Percentiles rank a stretch among this genome's conserved stretches.
phyloP scores from a whole-genome alignment of 2,113 vertebrate species.

The Microtus oregoni region DNA sequence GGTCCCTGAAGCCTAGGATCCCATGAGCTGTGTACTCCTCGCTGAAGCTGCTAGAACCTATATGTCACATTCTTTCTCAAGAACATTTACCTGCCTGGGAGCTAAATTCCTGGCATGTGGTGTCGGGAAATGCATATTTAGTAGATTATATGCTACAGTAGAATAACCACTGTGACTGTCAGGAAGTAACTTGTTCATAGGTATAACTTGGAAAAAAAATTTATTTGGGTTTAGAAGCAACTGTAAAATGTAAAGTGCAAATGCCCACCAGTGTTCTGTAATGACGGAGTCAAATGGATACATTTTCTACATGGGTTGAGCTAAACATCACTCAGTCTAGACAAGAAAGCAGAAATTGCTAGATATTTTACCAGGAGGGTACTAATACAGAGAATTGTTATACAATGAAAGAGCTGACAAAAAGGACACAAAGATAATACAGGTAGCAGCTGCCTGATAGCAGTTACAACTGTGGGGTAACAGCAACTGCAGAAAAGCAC shows the following conservation, averaged over 20 bases:
- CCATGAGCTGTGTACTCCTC: neutral
- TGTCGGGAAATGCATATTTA: neutral
- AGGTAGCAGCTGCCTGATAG: neutral
- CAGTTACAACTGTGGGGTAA: neutral
- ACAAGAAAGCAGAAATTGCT: neutral
- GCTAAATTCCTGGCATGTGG: neutral
- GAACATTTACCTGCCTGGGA: neutral
- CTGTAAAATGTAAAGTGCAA: neutral
- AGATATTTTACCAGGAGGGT: neutral
- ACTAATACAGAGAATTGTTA: neutral
- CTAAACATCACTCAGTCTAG: neutral
- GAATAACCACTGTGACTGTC: neutral
- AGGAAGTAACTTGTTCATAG: neutral
- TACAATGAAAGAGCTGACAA: neutral
- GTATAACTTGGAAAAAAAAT: neutral
- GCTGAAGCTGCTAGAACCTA: neutral
- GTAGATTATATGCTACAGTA: neutral
- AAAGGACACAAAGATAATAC: neutral
- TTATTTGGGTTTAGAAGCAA: neutral
- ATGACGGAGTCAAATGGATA: neutral
- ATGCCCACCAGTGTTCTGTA: neutral
- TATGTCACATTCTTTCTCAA: neutral
- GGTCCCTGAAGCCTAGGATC: neutral
- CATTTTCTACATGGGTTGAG: slow-evolving; percentile 10
- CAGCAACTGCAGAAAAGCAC: neutral